Evolutionary conservation across 2,113 vertebrate species (phyloP), one percentile per base, ranked within the genome.

Genomic region (Carassius gibelio): DNA sequence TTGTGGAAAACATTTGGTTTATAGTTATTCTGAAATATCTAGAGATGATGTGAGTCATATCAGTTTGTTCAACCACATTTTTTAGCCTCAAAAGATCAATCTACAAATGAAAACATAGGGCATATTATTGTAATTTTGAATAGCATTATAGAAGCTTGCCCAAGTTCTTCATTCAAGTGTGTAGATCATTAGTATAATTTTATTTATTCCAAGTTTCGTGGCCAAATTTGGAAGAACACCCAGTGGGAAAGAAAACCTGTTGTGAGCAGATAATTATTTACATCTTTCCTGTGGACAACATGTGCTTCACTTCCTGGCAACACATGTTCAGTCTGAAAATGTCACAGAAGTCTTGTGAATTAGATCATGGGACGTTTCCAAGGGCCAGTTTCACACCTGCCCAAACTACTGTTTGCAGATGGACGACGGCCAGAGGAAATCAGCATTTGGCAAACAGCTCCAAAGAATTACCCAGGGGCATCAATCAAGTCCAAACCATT

Each of bases 241-340:
- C 81, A 78, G 83, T 59, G 84, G 85, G 57, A 64, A 77, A 79
- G 13, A 76, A 84, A 89, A 66, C 52, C 72, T 85, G 81, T 72
- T 84, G 79, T 88, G 79, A 81, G 80, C 69, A 57, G 75, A 76
- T 85, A 84, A 89, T 90, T 89, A 89, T 86, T 85, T 48, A 80
- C 66, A 81, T 64, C 84, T 80, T 90, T 61, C 6, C 48, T 21
- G 69, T 82, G 45, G 13, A 83, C 79, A 85, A 85, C 55, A 83
- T 84, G 88, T 86, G 68, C 59, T 80, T 26, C 55, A 68, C n/a
- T 82, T 75, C 55, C 26, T 79, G 48, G 19, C 26, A 87, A 87
- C 87, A 87, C 83, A 87, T 81, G 82, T 86, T 87, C 48, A 30
- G 30, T 80, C 55, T 45, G n/a, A 57, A 77, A 59, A 62, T 59